Evolutionary conservation across 2,888 invertebrate species (phyloP).

Genomic region (Zele albiditarsus): DNA sequence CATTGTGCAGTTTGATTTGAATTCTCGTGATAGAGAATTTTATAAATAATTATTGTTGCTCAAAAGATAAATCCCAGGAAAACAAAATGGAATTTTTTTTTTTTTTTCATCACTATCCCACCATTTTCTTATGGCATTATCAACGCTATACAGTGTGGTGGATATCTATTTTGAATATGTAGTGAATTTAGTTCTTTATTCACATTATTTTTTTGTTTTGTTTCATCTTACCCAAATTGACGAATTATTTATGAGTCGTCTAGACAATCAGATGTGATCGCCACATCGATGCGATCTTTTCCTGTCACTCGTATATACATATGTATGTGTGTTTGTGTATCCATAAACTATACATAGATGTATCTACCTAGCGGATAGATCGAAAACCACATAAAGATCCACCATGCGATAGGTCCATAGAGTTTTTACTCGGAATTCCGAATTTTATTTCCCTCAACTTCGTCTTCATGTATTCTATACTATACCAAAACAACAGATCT

Average conservation of each 20-base stretch:
- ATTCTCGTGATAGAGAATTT: constrained; percentile 3
- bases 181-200: background rate
- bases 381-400: constrained; percentile 17
- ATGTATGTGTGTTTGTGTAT: background rate
- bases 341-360: background rate
- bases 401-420: constrained; percentile 21
- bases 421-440: constrained; percentile 38
- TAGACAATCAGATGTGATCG: constrained; percentile 20
- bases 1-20: constrained; percentile 21
- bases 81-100: background rate
- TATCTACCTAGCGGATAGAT: constrained; percentile 18
- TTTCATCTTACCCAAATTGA: constrained; percentile 14
- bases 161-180: background rate
- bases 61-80: constrained; percentile 17
- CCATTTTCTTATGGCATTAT: background rate
- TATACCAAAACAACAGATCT: constrained; percentile 20
- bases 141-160: background rate
- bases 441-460: constrained; percentile 43
- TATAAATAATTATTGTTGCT: constrained; percentile 31
- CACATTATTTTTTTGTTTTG: background rate
- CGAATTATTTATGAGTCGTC: constrained; percentile 36
- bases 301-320: background rate
- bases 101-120: background rate
- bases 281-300: constrained; percentile 14
- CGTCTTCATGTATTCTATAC: background rate